These are phyloP conservation scores for Pyxicephalus adspersus DNA, from an alignment of 2,113 vertebrate species.

Conservation along the genomic window DNA sequence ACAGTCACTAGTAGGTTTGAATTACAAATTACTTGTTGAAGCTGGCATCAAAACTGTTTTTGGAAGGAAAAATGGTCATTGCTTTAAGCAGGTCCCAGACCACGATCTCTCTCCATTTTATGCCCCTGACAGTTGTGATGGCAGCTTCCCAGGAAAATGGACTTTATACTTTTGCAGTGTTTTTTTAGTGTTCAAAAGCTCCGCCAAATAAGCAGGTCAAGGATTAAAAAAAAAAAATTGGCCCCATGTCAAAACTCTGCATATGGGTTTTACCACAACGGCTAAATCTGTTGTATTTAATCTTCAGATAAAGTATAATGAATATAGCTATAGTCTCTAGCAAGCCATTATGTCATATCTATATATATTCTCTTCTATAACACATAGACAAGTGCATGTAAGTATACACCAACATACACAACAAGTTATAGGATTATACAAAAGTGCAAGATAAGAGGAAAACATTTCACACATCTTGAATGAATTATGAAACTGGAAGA, in stretches of 20 bases:
- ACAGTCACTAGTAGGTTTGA: too few species aligned
- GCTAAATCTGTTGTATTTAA: not conserved
- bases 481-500: not conserved
- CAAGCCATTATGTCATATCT: not conserved
- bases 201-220: not conserved
- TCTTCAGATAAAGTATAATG: not conserved
- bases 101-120: too few species aligned
- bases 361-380: not conserved
- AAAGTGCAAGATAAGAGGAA: constrained; percentile 44
- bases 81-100: too few species aligned
- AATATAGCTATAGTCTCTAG: not conserved
- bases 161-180: not conserved
- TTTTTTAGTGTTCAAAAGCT: not conserved
- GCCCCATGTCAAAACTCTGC: not conserved
- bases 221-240: not conserved
- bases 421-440: not conserved
- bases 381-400: not conserved
- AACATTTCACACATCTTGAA: not conserved
- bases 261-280: not conserved
- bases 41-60: too few species aligned
- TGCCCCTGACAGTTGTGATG: not conserved
- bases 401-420: not conserved
- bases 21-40: too few species aligned
- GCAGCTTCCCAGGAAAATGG: not conserved
- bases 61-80: too few species aligned